Conservation (phyloP, 53 echinoderm and acorn worm species). For the Zoroaster sp. region DNA sequence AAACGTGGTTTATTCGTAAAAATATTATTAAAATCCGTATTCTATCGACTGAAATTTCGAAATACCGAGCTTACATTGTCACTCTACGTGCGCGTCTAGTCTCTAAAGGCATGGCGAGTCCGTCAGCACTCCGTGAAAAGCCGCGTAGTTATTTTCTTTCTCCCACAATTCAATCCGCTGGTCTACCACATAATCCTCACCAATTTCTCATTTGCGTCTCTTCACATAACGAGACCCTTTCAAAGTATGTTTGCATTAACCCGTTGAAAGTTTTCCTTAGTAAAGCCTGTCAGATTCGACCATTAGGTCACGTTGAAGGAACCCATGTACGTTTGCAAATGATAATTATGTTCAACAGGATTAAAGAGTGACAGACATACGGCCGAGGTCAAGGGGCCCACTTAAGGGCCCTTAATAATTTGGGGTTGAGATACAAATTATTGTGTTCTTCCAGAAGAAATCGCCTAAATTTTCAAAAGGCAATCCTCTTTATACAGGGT, state of each 20-base stretch:
- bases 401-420: background rate
- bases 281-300: conserved; percentile 10
- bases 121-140: background rate
- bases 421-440: too few species aligned
- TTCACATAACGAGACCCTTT: background rate
- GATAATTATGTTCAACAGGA: background rate
- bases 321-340: conserved; percentile 13
- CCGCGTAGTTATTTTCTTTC: background rate
- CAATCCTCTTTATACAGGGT: too few species aligned
- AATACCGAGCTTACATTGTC: background rate
- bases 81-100: background rate
- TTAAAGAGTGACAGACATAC: background rate
- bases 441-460: too few species aligned
- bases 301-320: conserved; percentile 32
- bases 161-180: background rate
- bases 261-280: background rate
- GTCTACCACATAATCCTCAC: background rate
- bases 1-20: too few species aligned
- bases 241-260: background rate
- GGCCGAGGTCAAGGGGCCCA: background rate
- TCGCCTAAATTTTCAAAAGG: too few species aligned
- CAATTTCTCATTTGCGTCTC: background rate
- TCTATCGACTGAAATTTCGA: too few species aligned
- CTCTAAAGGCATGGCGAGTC: background rate
- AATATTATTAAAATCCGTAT: too few species aligned